Evolutionary conservation across 2,888 invertebrate species (phyloP).

Genomic region (Drosophila mulleri): DNA sequence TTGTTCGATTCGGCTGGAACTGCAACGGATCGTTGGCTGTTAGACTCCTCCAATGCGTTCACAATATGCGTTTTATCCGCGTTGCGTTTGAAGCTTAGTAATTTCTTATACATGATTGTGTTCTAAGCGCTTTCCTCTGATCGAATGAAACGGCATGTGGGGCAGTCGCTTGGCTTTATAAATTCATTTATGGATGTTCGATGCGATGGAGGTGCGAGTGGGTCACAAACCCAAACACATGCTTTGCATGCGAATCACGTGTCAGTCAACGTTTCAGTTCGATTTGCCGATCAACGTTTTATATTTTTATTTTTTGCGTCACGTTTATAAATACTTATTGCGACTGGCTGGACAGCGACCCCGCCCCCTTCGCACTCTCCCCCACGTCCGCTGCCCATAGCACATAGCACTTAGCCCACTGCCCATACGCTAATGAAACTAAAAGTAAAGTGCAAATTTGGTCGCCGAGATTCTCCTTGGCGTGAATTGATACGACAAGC

Average conservation of each 20-base stretch:
- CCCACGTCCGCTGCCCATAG: not conserved
- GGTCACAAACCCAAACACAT: slow-evolving; percentile 37
- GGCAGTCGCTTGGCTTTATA: slow-evolving; percentile 68
- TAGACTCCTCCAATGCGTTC: slow-evolving; percentile 3
- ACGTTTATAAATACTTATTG: slow-evolving; percentile 68
- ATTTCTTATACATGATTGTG: slow-evolving; percentile 80
- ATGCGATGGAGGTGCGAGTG: slow-evolving; percentile 30
- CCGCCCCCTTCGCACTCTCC: not conserved
- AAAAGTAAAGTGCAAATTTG: slow-evolving; percentile 72
- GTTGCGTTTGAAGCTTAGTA: slow-evolving; percentile 74
- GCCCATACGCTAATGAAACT: slow-evolving; percentile 58
- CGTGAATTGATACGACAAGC: slow-evolving; percentile 49
- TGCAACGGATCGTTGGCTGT: slow-evolving; percentile 46
- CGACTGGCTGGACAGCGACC: slow-evolving; percentile 20
- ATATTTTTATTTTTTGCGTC: slow-evolving; percentile 50
- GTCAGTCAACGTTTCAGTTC: slow-evolving; percentile 29
- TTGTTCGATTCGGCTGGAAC: slow-evolving; percentile 56
- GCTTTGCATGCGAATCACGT: slow-evolving; percentile 51
- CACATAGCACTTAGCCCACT: not conserved
- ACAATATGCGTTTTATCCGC: slow-evolving; percentile 36
- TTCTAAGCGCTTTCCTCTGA: slow-evolving; percentile 48
- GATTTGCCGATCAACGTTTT: slow-evolving; percentile 37
- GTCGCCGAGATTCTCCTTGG: slow-evolving; percentile 69
- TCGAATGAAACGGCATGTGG: slow-evolving; percentile 66
- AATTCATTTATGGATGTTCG: slow-evolving; percentile 25